Base-by-base conservation (phyloP, 2,888 invertebrate genomes). In the Pyrocoelia pectoralis region DNA sequence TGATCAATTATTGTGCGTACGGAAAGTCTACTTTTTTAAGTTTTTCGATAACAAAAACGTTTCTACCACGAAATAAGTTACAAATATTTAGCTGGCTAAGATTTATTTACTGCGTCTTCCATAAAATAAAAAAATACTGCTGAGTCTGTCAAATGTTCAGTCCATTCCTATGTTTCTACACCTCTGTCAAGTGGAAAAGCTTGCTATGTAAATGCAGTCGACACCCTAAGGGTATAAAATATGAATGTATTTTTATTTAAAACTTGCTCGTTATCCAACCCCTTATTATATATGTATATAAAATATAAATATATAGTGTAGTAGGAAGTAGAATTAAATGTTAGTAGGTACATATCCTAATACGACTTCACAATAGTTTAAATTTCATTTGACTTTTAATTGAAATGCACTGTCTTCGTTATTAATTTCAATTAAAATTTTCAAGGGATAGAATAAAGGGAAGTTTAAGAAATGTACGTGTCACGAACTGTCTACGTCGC, bases 201-300 rank as follows among this genome's bases (percentile, higher is more conserved):
- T 57, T 41, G 56, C 56, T 53, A 46, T 52, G 48, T 48, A 53
- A 48, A 56, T 56, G 62, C 28, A 62, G 41, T 57, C 53, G 57
- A 57, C 62, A 40, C 49, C 53, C 40, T 14, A 29, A 52, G 54
- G 62, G 53, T 38, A 41, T 41, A 53, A 62, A 62, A 57, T 57
- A 54, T 57, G 57, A 62, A 62, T 49, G 18, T 17, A 14, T 49
- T 49, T n/a, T 49, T n/a, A 49, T 15, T 49, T 43, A 43, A 43
- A 43, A 15, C 41, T 43, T 5, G 15, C 41, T 43, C 12, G 33
- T 33, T 33, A 33, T 33, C 33, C 33, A n/a, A 10, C 33, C 33
- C 33, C 33, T 33, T 33, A 8, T 33, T 33, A 33, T 33, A 6
- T 24, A 24, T 6, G 6, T 33, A 33, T n/a, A n/a, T n/a, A n/a